Conservation (phyloP, 1,140 invertebrate species). For the Bombus terrestris region DNA sequence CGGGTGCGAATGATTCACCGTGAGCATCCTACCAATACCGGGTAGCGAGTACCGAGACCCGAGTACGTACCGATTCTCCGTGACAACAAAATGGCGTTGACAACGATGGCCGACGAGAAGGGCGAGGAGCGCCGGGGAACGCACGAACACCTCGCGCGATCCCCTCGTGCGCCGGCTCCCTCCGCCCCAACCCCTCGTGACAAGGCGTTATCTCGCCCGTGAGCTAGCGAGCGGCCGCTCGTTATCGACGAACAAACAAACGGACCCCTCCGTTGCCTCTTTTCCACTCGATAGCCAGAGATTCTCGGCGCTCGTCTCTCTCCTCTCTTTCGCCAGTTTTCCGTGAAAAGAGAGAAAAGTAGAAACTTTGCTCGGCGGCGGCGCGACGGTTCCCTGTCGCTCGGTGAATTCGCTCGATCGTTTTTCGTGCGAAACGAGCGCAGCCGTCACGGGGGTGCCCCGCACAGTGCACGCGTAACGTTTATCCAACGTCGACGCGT, state of each 20-base stretch:
- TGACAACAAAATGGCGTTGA: constrained; percentile 44
- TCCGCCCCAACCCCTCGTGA: not conserved
- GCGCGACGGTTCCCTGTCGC: not conserved
- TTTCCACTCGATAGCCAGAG: constrained; percentile 47
- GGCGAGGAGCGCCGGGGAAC: constrained; percentile 16
- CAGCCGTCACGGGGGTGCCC: too few relatives aligned
- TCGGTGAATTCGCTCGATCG: too few relatives aligned
- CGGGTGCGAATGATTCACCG: constrained; percentile 53
- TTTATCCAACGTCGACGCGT: too few relatives aligned
- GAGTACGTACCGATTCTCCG: constrained; percentile 10
- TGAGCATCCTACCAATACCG: constrained; percentile 12
- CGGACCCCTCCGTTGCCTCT: constrained; percentile 59
- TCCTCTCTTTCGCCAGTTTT: constrained; percentile 30
- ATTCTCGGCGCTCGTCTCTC: constrained; percentile 34
- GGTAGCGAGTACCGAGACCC: not conserved
- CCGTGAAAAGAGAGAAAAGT: constrained; percentile 8
- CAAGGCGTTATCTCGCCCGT: constrained; percentile 38
- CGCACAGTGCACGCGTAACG: too few relatives aligned
- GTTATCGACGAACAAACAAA: constrained; percentile 67
- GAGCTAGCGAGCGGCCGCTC: constrained; percentile 37
- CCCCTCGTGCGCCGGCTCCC: constrained; percentile 22
- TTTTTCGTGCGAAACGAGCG: too few relatives aligned
- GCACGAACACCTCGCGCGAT: constrained; percentile 37
- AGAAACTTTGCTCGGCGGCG: not conserved
- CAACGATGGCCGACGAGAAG: constrained; percentile 53